Conservation (phyloP, 1,140 invertebrate species). For the Ectropis grisescens region DNA sequence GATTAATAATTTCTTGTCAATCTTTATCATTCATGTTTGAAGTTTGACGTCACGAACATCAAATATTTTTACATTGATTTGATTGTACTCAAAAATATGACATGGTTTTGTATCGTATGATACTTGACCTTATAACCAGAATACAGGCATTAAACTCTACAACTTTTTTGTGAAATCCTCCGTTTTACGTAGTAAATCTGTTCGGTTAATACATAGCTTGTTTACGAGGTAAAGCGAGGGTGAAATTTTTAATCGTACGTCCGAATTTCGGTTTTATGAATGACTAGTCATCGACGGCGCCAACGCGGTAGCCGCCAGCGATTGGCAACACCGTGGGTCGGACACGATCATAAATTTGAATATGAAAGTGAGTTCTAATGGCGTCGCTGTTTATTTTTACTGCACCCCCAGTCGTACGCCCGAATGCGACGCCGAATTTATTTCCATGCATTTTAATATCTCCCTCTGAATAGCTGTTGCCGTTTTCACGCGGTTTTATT, state of each 20-base stretch:
- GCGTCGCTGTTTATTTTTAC: slow-evolving; percentile 69
- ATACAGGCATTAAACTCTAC: too few species aligned
- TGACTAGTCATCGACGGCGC: slow-evolving; percentile 30
- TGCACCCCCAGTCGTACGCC: slow-evolving; percentile 61
- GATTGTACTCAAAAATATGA: too few species aligned
- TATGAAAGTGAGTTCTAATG: slow-evolving; percentile 70
- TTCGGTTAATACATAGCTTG: too few species aligned
- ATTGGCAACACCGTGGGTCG: slow-evolving; percentile 15
- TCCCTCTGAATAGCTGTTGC: slow-evolving; percentile 66
- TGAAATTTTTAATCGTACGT: slow-evolving; percentile 51
- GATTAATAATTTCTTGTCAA: too few species aligned
- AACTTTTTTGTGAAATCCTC: too few species aligned
- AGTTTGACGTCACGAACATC: too few species aligned
- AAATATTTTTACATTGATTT: too few species aligned
- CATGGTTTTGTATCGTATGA: too few species aligned
- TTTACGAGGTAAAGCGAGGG: slow-evolving; percentile 37
- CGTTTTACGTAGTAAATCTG: too few species aligned
- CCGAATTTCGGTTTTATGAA: slow-evolving; percentile 48
- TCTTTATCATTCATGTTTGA: too few species aligned
- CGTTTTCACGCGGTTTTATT: slow-evolving; percentile 66
- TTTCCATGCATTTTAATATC: slow-evolving; percentile 71
- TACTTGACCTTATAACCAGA: too few species aligned
- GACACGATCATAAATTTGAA: slow-evolving; percentile 68
- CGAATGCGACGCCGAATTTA: slow-evolving; percentile 69
- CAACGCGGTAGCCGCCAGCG: slow-evolving; percentile 2